Conservation (phyloP, 2,797 vertebrate species). For the Sebastes paucispinis region DNA sequence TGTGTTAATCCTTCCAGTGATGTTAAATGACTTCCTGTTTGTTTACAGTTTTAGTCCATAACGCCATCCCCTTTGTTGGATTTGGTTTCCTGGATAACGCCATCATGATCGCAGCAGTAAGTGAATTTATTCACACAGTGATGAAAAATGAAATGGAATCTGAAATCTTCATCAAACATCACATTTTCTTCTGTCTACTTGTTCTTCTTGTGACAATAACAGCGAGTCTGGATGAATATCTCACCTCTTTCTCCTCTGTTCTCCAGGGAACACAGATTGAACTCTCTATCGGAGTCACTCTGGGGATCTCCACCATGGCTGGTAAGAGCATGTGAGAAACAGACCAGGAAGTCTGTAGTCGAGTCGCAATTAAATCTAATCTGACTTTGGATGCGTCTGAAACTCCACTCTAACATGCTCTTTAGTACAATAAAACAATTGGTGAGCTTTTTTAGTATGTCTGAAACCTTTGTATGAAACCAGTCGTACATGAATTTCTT, state of each 20-base stretch:
- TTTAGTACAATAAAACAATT: no score
- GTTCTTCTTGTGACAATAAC: neutral
- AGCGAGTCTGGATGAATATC: neutral
- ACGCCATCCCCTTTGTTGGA: slow-evolving; percentile 94
- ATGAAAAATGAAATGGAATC: neutral
- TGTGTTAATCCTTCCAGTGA: neutral
- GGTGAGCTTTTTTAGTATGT: no score
- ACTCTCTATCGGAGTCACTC: slow-evolving; percentile 92
- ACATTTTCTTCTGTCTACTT: no score
- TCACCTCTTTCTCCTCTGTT: slow-evolving; percentile 40
- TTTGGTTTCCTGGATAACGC: slow-evolving; percentile 99
- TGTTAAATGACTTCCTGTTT: neutral
- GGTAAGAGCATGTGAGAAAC: slow-evolving; percentile 77
- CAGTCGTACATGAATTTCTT: no score
- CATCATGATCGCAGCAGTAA: slow-evolving; percentile 99
- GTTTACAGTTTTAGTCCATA: slow-evolving; percentile 92
- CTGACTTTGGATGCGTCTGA: neutral
- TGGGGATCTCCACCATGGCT: slow-evolving; percentile 98
- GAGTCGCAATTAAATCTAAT: neutral
- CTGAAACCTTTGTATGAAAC: no score
- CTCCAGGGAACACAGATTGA: slow-evolving; percentile 96
- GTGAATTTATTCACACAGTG: slow-evolving; percentile 23
- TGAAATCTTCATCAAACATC: neutral
- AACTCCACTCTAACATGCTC: no score
- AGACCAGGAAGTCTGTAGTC: neutral